Base-by-base conservation (phyloP, 2,888 invertebrate species). In the Drosophila melanocephala region DNA sequence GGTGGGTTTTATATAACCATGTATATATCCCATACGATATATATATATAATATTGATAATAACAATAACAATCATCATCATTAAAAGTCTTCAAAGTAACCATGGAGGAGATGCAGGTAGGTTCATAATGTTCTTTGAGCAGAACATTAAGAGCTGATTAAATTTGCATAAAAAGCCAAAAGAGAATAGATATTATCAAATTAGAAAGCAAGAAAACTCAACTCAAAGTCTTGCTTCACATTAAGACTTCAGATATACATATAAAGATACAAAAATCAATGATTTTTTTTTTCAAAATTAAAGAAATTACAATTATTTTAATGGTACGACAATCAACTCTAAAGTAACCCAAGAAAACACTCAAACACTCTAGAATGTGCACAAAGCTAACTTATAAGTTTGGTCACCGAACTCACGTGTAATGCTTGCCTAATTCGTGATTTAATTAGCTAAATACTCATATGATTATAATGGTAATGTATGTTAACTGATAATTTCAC, bases 401-500 rank as follows among this genome's bases (percentile, higher is more conserved):
- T 30, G 61, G 59, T 57, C 14, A 57, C 16, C 28, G 47, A 50
- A 30, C 47, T 63, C 73, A 64, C 73, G 42, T 64, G 62, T 52
- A 30, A 28, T 59, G 65, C 35, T 60, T 69, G 75, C 71, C 72
- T 63, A 72, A 65, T 61, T 64, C 50, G 64, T 75, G 64, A 65
- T 65, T 32, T 12, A 78, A 60, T 63, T 32, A 57, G 47, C 39
- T 26, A 44, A 62, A 33, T 52, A 50, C 9, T 22, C 51, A 39
- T 39, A 42, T 72, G 42, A 57, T 44, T 64, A 28, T 50, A 57
- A 65, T 79, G 78, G 62, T 79, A 66, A 81, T 72, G 72, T 69
- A 78, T 81, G 37, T 39, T 72, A 65, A 35, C 42, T 39, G 58
- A 68, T 65, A 55, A 70, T n/a, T 47, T 55, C 77, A 79, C 77